Base-by-base conservation (phyloP, 2,888 invertebrate genomes). In the Diabrotica balteata region DNA sequence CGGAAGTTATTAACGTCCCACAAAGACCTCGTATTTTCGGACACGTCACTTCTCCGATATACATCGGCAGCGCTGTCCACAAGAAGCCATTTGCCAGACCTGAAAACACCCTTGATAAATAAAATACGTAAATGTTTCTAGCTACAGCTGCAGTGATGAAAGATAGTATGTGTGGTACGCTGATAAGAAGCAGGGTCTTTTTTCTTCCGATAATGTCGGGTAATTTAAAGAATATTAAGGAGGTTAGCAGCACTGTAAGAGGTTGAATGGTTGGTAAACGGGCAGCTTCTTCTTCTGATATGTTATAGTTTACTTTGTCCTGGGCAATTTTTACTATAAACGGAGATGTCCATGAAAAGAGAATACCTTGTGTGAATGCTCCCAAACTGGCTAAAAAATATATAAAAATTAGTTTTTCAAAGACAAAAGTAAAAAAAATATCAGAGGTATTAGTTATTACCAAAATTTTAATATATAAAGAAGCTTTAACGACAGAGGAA, bases 191-290 rank as follows among this genome's bases (percentile, higher is more conserved):
- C 7, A 82, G 57, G 4, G 78, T 77, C 7, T 72, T 69, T 68
- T 80, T 82, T 57, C 82, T 72, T 44, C 82, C 81, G 9, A 81
- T 75, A n/a, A 63, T 68, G 62, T 82, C 79, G 58, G 22, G 73
- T 8, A 80, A 51, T 47, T 70, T 71, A 7, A 77, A 75, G 51
- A 77, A 76, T 7, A 80, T 58, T 8, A 80, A 74, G n/a, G 74
- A 72, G 6, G 76, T 70, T n/a, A 79, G 45, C 7, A 78, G 68
- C 22, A 77, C 74, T 8, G 50, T 42, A 11, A 22, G 22, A 9
- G 60, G n/a, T 75, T 66, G 46, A 79, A 62, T 8, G 79, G 75
- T n/a, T 80, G 78, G 76, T 50, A 80, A 76, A 66, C 80, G 81
- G 0, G 81, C 80, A 4, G 79, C 79, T 74, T 80, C 73, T 43